These are phyloP conservation scores for Solea senegalensis DNA, from an alignment of 2,113 vertebrate genomes.

Conservation along the genomic window DNA sequence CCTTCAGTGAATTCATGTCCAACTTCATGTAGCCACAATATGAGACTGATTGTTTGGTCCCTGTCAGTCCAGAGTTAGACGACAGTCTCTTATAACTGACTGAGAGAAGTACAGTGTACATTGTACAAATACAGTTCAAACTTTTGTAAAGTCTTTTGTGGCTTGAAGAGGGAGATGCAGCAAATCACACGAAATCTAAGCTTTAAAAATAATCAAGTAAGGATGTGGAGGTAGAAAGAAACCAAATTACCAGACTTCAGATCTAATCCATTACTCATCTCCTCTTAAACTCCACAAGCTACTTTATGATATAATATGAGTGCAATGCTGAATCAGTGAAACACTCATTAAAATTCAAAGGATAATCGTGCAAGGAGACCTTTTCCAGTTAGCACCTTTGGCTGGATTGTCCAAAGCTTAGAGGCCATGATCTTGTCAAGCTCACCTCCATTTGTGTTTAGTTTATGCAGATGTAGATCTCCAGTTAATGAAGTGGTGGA, in stretches of 20 bases:
- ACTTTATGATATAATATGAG: background rate
- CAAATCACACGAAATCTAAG: too few relatives aligned
- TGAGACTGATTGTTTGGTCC: background rate
- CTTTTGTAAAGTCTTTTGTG: too few relatives aligned
- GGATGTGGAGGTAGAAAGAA: too few relatives aligned
- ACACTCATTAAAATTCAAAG: background rate
- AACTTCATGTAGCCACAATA: background rate
- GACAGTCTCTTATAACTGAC: background rate
- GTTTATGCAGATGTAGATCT: background rate
- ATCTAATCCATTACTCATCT: too few relatives aligned
- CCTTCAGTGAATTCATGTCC: background rate
- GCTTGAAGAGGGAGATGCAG: too few relatives aligned
- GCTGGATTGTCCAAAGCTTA: background rate
- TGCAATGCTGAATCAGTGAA: background rate
- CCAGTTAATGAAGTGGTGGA: slow-evolving; percentile 8
- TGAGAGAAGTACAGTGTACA: too few relatives aligned
- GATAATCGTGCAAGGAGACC: background rate
- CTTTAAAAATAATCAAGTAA: too few relatives aligned
- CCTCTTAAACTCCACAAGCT: too few relatives aligned
- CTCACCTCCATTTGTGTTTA: background rate
- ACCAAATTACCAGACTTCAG: too few relatives aligned
- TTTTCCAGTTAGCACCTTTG: background rate
- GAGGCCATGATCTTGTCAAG: background rate
- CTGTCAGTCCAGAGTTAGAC: background rate
- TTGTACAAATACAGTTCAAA: too few relatives aligned